These are phyloP conservation scores for Equus przewalskii DNA, from an alignment of 2,113 vertebrate genomes.

Conservation along the genomic window DNA sequence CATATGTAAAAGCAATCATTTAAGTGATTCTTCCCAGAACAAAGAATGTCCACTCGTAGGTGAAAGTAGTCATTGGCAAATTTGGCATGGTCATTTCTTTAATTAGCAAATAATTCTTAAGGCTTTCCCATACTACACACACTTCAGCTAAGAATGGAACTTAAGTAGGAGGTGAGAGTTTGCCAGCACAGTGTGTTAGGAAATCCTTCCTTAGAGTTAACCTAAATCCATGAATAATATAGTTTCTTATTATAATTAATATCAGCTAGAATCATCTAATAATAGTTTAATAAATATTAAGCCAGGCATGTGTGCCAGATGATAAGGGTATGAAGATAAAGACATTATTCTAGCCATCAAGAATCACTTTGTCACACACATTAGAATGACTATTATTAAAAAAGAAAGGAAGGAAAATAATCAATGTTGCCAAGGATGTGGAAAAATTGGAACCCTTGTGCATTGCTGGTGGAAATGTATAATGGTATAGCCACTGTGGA, in stretches of 20 bases:
- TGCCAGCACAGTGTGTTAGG: neutral
- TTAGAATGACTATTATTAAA: neutral
- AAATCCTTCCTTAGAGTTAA: neutral
- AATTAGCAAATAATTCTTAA: neutral
- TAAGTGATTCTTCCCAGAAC: slow-evolving; percentile 1
- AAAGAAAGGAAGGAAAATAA: neutral
- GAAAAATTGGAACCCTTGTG: neutral
- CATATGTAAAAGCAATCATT: neutral
- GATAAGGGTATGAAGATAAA: neutral
- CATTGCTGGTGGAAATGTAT: neutral
- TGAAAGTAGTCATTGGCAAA: slow-evolving; percentile 3
- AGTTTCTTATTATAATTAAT: slow-evolving; percentile 1
- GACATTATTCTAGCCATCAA: neutral
- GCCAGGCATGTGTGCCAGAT: neutral
- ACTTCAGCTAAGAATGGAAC: neutral
- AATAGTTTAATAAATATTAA: neutral
- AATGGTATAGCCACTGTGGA: neutral
- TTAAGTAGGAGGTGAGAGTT: neutral
- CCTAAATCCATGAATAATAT: neutral
- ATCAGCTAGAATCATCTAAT: neutral
- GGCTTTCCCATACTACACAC: neutral
- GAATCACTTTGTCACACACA: neutral
- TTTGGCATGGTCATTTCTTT: neutral
- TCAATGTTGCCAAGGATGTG: neutral
- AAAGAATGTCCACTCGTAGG: neutral